A percentile compares a stretch with the other conserved stretches of the same genome.
Conservation (phyloP, 2,113 vertebrate genomes). For the Tympanuchus pallidicinctus region DNA sequence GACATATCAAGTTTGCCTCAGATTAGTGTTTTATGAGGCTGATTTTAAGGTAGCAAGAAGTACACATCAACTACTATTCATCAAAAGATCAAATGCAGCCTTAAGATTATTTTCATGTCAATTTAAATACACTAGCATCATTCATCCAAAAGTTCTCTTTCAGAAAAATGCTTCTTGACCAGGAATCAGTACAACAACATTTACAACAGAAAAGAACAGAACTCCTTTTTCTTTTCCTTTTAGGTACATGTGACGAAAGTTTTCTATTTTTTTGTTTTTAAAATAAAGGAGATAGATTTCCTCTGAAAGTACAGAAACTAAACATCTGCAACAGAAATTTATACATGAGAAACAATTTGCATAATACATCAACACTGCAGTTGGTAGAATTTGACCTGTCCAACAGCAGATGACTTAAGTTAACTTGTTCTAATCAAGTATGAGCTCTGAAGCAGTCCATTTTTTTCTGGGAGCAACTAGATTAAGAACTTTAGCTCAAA, state of each 20-base stretch:
- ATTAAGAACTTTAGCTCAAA: neutral
- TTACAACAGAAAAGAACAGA: neutral
- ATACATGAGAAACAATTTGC: neutral
- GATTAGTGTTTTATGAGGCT: neutral
- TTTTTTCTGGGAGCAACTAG: neutral
- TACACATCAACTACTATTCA: neutral
- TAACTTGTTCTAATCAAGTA: neutral
- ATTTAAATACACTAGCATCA: neutral
- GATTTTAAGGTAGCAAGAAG: neutral
- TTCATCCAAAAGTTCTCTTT: neutral
- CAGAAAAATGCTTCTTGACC: neutral
- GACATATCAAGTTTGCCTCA: neutral
- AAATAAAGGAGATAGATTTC: neutral
- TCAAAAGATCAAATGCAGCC: neutral
- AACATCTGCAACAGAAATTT: neutral
- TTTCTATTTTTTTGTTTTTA: too few species aligned
- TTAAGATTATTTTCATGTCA: neutral
- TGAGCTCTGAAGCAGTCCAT: neutral
- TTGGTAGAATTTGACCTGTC: neutral
- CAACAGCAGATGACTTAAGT: neutral
- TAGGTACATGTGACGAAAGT: neutral
- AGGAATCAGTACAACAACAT: neutral
- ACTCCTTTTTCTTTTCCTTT: neutral
- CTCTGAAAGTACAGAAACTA: neutral
- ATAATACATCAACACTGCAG: neutral